Conservation (phyloP, 1,140 invertebrate species). For the Portunus trituberculatus region DNA sequence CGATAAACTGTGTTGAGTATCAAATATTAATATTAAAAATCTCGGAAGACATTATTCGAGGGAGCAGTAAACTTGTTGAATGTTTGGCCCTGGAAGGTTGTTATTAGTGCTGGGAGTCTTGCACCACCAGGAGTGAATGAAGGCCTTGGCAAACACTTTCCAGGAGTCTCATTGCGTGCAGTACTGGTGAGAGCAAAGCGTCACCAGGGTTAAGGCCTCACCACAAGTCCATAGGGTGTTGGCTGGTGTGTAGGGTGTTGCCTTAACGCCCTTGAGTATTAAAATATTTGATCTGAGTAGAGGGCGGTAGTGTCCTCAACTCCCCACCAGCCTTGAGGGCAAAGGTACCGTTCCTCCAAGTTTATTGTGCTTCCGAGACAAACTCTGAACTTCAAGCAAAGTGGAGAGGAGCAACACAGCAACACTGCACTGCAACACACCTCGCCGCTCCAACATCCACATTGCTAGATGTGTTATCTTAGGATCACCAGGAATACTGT, state of each 20-base stretch:
- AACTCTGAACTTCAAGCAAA: not conserved
- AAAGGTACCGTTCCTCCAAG: not conserved
- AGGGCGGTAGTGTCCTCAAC: not conserved
- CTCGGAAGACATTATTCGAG: too few species aligned
- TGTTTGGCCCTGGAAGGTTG: too few species aligned
- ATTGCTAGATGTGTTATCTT: not conserved
- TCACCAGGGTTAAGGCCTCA: not conserved
- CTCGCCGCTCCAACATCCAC: not conserved
- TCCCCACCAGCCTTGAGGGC: not conserved
- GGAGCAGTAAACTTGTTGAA: too few species aligned
- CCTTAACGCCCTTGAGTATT: slow-evolving; percentile 6
- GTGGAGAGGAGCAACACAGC: not conserved
- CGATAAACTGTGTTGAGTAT: not conserved
- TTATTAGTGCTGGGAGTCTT: too few species aligned
- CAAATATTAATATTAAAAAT: too few species aligned
- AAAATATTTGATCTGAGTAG: slow-evolving; percentile 2
- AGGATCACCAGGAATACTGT: not conserved
- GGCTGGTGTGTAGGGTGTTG: not conserved
- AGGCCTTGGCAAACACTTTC: too few species aligned
- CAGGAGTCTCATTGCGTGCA: too few species aligned
- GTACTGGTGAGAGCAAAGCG: too few species aligned
- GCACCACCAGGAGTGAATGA: too few species aligned
- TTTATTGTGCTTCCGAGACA: slow-evolving; percentile 17
- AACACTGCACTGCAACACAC: not conserved
- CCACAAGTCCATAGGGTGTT: not conserved